A percentile compares a stretch with the other conserved stretches of the same genome.
These are phyloP conservation scores for Chelmon rostratus DNA, from an alignment of 2,797 vertebrate species.

Conservation along the genomic window DNA sequence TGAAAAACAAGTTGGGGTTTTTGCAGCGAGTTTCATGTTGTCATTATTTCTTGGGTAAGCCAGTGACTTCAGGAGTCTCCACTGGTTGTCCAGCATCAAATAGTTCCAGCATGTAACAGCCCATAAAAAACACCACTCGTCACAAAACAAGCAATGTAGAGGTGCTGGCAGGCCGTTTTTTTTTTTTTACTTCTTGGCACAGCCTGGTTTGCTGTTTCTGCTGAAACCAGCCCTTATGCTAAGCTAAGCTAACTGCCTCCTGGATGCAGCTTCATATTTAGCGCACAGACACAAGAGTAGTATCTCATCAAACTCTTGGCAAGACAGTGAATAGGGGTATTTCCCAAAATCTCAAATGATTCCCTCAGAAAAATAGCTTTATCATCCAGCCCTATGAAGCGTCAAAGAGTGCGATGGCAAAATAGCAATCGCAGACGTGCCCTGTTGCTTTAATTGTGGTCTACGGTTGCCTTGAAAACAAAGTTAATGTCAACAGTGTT, in stretches of 20 bases:
- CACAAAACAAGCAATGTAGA: not conserved
- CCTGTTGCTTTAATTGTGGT: slow-evolving; percentile 35
- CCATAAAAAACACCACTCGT: not conserved
- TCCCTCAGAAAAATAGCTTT: not conserved
- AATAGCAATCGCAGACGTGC: slow-evolving; percentile 37
- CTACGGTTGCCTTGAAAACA: slow-evolving; percentile 57
- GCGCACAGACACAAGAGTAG: too few relatives aligned
- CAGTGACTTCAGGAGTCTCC: not conserved
- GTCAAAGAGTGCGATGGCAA: not conserved
- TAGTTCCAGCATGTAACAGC: not conserved
- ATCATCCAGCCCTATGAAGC: slow-evolving; percentile 36
- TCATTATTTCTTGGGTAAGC: not conserved
- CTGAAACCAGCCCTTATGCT: not conserved
- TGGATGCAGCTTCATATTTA: too few relatives aligned
- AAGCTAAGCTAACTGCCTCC: too few relatives aligned
- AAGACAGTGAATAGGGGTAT: not conserved
- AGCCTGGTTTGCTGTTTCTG: not conserved
- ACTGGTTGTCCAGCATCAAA: not conserved
- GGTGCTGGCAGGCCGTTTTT: not conserved
- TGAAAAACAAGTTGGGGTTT: not conserved
- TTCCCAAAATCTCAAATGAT: not conserved
- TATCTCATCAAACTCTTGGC: not conserved
- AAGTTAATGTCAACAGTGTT: slow-evolving; percentile 36
- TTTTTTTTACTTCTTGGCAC: not conserved
- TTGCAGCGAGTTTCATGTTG: not conserved